phyloP scores from a whole-genome alignment of 37 sponge, comb jelly and placozoan genomes.

The Corticium candelabrum region DNA sequence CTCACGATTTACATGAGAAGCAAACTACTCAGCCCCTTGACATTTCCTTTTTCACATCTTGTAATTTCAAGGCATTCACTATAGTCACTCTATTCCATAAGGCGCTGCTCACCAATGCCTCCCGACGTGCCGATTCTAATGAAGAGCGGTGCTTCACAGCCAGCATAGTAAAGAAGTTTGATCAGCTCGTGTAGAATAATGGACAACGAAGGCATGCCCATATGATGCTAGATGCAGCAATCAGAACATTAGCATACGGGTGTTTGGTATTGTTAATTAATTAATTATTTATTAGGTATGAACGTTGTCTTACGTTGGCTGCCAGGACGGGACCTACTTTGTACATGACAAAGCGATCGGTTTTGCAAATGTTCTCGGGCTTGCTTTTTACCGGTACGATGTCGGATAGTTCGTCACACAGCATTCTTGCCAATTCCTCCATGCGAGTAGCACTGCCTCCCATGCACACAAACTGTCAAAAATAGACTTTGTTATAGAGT shows the following conservation, averaged over 20 bases:
- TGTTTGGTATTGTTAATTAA: background rate
- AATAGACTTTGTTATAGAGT: no score
- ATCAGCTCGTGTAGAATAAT: constrained; percentile 88
- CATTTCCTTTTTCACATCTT: no score
- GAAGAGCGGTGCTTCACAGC: constrained; percentile 44
- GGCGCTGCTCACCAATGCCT: constrained; percentile 90
- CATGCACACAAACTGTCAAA: constrained; percentile 69
- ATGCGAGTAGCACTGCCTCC: constrained; percentile 81
- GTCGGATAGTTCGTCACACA: constrained; percentile 30
- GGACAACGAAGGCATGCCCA: constrained; percentile 90
- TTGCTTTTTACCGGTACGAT: constrained; percentile 18
- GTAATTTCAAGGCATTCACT: no score
- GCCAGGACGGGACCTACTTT: constrained; percentile 87
- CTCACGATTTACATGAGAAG: no score
- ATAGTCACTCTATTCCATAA: no score
- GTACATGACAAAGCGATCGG: constrained; percentile 75
- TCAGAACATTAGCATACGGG: background rate
- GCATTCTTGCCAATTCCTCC: constrained; percentile 43
- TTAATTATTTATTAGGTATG: background rate
- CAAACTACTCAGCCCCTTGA: no score
- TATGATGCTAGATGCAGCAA: constrained; percentile 64
- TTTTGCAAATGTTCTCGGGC: constrained; percentile 44
- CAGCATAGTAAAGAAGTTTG: constrained; percentile 81
- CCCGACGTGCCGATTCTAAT: constrained; percentile 90
- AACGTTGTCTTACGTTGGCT: constrained; percentile 60